phyloP scores from a whole-genome alignment of 2,888 invertebrate genomes.

The Stramonita haemastoma region DNA sequence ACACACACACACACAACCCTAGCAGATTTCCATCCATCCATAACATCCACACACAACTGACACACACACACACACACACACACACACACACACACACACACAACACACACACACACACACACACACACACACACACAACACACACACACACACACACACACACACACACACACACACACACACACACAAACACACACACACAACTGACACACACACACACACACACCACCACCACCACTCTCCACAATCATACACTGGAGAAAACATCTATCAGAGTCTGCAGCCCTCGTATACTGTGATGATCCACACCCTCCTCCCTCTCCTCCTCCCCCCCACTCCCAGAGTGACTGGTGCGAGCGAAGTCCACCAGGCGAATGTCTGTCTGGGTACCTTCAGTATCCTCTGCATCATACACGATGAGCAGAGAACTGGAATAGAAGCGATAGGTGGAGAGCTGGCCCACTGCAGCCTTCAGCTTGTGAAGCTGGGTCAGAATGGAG shows the following conservation, averaged over 20 bases:
- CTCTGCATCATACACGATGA: slow-evolving; percentile 79
- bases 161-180: too few species aligned
- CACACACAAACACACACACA: too few species aligned
- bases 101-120: too few species aligned
- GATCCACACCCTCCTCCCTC: slow-evolving; percentile 91
- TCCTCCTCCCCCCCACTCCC: slow-evolving; percentile 80
- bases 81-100: too few species aligned
- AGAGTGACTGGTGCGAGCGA: slow-evolving; percentile 92
- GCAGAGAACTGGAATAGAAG: slow-evolving; percentile 81
- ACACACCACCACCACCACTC: neutral
- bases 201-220: neutral
- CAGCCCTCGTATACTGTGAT: slow-evolving; percentile 92
- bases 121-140: too few species aligned
- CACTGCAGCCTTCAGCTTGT: slow-evolving; percentile 76
- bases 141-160: too few species aligned
- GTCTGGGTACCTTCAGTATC: slow-evolving; percentile 76
- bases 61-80: too few species aligned
- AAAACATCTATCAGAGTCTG: slow-evolving; percentile 87
- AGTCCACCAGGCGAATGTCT: slow-evolving; percentile 96
- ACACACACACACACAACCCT: too few species aligned
- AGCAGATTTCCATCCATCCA: too few species aligned
- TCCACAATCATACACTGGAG: neutral
- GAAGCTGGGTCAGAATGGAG: slow-evolving; percentile 77
- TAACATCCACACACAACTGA: too few species aligned
- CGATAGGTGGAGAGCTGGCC: slow-evolving; percentile 78